These are phyloP conservation scores for Pangasianodon hypophthalmus DNA, from an alignment of 2,113 vertebrate genomes.

Conservation along the genomic window DNA sequence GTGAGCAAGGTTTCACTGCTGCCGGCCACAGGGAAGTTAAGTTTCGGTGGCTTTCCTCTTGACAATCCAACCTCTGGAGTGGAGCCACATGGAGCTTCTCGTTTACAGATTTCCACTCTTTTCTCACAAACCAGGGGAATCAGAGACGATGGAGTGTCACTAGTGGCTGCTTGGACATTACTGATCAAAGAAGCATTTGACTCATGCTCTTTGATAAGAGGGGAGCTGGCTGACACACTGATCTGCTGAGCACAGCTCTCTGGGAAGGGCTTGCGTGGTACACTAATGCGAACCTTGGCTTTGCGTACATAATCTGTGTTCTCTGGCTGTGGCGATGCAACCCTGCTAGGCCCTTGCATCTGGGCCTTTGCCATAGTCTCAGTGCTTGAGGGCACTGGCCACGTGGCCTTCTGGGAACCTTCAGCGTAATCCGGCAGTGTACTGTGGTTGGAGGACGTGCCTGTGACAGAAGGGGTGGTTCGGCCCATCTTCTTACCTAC, in stretches of 20 bases:
- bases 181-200: slow-evolving; percentile 66
- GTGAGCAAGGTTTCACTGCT: slow-evolving; percentile 68
- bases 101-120: slow-evolving; percentile 67
- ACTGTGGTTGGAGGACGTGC: slow-evolving; percentile 75
- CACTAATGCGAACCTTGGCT: slow-evolving; percentile 89
- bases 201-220: slow-evolving; percentile 62
- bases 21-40: slow-evolving; percentile 56
- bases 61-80: slow-evolving; percentile 52
- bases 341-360: slow-evolving; percentile 74
- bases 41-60: slow-evolving; percentile 66
- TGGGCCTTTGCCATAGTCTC: slow-evolving; percentile 88
- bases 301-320: slow-evolving; percentile 92
- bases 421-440: slow-evolving; percentile 83
- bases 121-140: slow-evolving; percentile 65
- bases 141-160: slow-evolving; percentile 45
- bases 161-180: slow-evolving; percentile 48
- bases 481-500: slow-evolving; percentile 81
- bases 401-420: slow-evolving; percentile 86
- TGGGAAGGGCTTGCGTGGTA: slow-evolving; percentile 64
- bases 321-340: slow-evolving; percentile 71
- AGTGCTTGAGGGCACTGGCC: slow-evolving; percentile 85
- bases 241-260: slow-evolving; percentile 55
- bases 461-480: slow-evolving; percentile 58
- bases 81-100: slow-evolving; percentile 50
- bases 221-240: slow-evolving; percentile 51